These are phyloP conservation scores for Augochlora pura DNA, from an alignment of 1,140 invertebrate genomes.

Conservation along the genomic window DNA sequence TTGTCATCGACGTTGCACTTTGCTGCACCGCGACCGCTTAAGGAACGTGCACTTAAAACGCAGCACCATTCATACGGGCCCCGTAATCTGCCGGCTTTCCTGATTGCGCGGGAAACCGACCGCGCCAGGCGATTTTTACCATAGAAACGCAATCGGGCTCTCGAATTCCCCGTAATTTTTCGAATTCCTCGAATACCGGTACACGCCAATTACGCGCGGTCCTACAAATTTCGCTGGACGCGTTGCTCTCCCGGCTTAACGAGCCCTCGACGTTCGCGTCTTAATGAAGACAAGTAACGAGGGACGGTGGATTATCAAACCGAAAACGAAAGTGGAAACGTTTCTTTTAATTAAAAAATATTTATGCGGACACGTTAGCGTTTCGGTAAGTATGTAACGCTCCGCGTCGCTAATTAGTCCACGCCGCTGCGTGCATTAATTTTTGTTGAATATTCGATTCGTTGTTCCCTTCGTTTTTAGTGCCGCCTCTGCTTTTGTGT, in stretches of 20 bases:
- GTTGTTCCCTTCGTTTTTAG: too few relatives aligned
- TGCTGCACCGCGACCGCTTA: conserved; percentile 57
- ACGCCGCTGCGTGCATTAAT: background rate
- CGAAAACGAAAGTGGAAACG: background rate
- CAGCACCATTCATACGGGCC: conserved; percentile 33
- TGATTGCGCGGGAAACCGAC: conserved; percentile 3
- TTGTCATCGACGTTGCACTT: conserved; percentile 73
- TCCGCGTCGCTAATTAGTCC: too few relatives aligned
- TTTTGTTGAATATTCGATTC: background rate
- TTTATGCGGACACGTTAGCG: background rate
- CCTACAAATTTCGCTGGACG: too few relatives aligned
- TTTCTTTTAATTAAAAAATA: background rate
- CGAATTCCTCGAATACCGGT: background rate
- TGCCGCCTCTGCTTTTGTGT: background rate
- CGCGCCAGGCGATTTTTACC: background rate
- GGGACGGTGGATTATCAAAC: background rate
- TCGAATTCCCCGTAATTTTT: background rate
- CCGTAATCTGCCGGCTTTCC: conserved; percentile 50
- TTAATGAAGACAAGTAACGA: background rate
- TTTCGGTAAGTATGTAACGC: background rate
- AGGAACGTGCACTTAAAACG: conserved; percentile 49
- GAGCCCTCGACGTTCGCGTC: too few relatives aligned
- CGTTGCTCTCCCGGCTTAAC: too few relatives aligned
- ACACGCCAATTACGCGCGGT: too few relatives aligned
- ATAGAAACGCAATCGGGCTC: background rate